Evolutionary conservation across 2,888 invertebrate species (phyloP), one percentile per base, ranked within the genome.

Genomic region (Cerastis leucographa): DNA sequence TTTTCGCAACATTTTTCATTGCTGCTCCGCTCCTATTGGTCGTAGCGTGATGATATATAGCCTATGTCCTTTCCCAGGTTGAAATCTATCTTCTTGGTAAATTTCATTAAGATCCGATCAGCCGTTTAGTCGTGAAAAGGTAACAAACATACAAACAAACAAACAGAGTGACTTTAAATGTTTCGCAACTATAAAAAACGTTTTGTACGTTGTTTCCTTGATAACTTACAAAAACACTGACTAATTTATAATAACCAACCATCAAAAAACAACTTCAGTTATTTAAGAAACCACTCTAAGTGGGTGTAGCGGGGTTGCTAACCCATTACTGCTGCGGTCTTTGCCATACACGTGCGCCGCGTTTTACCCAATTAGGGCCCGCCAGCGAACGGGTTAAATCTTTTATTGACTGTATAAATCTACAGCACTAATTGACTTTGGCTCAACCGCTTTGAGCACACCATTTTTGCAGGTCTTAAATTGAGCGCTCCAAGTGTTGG

Each of bases 401-500:
- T 92, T 91, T 90, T 91, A 92, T 91, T 89, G 90, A 89, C 90
- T 88, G 80, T 88, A 85, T 89, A 89, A 89, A 89, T 87, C 82
- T 80, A 71, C 80, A 54, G 71, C 80, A 81, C 84, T 89, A 90
- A 89, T 90, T 90, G 86, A 88, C 83, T 88, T 85, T 85, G 59
- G 78, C 80, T 80, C 69, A 81, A 78, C 71, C 73, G 73, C 85
- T 89, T 86, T 83, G 87, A 90, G 89, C 78, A 77, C 80, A 66
- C 75, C 64, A 85, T 85, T 87, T 87, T 83, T 88, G 75, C 73
- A 56, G 78, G 74, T 76, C 76, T 85, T 81, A 80, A 87, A 87
- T 87, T 82, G 76, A 84, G 62, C 72, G 69, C 81, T 79, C 29
- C 40, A 79, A 80, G 70, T 86, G 73, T 79, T 80, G 22, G 5